phyloP scores from a whole-genome alignment of 1,140 invertebrate species.

The Cydia strobilella region DNA sequence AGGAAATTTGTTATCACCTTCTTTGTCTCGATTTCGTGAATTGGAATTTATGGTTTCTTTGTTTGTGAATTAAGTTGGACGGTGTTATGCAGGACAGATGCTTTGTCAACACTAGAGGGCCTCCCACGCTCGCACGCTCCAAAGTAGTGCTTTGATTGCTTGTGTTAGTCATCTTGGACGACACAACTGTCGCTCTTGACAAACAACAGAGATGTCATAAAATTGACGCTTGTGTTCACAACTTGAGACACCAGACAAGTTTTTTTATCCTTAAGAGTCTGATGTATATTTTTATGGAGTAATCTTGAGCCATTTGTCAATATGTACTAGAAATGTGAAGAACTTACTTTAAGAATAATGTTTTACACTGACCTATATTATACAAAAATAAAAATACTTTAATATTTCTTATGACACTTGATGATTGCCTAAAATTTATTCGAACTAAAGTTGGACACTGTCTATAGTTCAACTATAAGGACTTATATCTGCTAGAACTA shows the following conservation, averaged over 20 bases:
- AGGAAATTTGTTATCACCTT: slow-evolving; percentile 69
- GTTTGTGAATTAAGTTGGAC: slow-evolving; percentile 46
- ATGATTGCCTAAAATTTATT: no score
- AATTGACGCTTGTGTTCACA: slow-evolving; percentile 15
- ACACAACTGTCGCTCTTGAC: slow-evolving; percentile 16
- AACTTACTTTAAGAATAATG: no score
- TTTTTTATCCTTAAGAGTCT: not conserved
- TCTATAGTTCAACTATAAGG: no score
- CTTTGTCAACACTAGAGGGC: not conserved
- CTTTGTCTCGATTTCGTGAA: slow-evolving; percentile 51
- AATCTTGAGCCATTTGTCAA: not conserved
- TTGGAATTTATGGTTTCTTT: slow-evolving; percentile 45
- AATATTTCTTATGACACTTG: no score
- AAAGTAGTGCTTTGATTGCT: slow-evolving; percentile 24
- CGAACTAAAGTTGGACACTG: no score
- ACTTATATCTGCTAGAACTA: no score
- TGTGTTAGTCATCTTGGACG: slow-evolving; percentile 6
- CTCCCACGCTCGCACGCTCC: slow-evolving; percentile 33
- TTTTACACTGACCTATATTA: not conserved
- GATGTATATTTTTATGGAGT: not conserved
- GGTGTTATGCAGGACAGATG: slow-evolving; percentile 19
- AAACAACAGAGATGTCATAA: slow-evolving; percentile 22
- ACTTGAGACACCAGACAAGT: slow-evolving; percentile 2
- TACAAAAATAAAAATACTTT: no score
- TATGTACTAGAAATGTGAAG: not conserved